A percentile compares a stretch with the other conserved stretches of the same genome.
Evolutionary conservation across 35 echinoderm and acorn worm genomes (phyloP).

Genomic region (Chiridota heheva): DNA sequence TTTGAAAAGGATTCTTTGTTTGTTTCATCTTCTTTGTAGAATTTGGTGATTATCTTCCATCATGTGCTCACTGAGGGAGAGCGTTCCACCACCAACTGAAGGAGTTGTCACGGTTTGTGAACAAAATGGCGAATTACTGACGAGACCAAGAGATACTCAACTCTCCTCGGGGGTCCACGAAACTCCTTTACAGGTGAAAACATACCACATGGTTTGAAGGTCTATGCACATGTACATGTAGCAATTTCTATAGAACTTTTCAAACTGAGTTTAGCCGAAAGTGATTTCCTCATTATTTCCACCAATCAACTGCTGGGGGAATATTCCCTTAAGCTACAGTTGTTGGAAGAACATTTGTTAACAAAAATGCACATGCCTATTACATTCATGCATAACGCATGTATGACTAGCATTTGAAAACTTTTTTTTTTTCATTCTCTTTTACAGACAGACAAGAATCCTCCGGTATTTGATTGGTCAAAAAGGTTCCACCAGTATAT

Average conservation of each 20-base stretch:
- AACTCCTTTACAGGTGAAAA: neutral
- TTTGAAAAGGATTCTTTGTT: too few relatives aligned
- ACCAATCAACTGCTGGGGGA: neutral
- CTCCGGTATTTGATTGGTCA: too few relatives aligned
- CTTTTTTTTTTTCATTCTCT: too few relatives aligned
- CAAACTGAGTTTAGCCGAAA: neutral
- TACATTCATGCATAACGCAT: too few relatives aligned
- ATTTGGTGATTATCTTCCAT: too few relatives aligned
- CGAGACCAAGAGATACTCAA: slow-evolving; percentile 20
- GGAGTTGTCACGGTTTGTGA: slow-evolving; percentile 71
- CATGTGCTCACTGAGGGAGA: slow-evolving; percentile 75
- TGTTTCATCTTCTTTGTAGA: too few relatives aligned
- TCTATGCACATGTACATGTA: neutral
- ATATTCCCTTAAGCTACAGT: too few relatives aligned
- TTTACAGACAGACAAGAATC: too few relatives aligned
- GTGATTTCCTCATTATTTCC: neutral
- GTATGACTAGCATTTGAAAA: too few relatives aligned
- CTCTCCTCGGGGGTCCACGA: slow-evolving; percentile 7
- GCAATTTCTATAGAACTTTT: neutral
- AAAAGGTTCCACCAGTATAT: too few relatives aligned
- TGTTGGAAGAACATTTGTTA: too few relatives aligned
- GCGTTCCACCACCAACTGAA: slow-evolving; percentile 53
- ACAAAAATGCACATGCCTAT: too few relatives aligned
- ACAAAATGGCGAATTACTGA: slow-evolving; percentile 74
- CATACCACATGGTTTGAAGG: neutral